Conservation (phyloP, 2,797 vertebrate genomes). For the Stomatorhinus walkeri region DNA sequence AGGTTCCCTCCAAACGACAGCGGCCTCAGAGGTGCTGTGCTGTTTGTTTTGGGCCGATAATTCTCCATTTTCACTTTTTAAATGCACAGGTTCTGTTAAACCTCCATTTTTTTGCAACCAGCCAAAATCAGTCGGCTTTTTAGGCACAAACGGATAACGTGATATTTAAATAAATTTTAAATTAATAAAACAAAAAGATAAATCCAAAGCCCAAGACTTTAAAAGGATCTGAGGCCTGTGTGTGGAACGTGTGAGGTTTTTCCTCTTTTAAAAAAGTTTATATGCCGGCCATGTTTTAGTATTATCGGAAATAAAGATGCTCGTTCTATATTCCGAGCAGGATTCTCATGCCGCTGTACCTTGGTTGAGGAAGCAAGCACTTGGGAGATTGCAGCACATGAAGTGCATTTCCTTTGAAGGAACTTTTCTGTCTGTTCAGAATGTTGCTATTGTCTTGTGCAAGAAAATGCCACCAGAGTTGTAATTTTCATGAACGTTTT, state of each 20-base stretch:
- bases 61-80: background rate
- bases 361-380: background rate
- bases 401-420: conserved; percentile 14
- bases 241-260: background rate
- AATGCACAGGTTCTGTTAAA: background rate
- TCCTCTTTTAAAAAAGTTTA: background rate
- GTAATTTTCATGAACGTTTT: conserved; percentile 33
- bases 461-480: conserved; percentile 24
- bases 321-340: background rate
- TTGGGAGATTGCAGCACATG: background rate
- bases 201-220: background rate
- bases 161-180: background rate
- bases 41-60: background rate
- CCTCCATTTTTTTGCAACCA: background rate
- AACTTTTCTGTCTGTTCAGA: conserved; percentile 24
- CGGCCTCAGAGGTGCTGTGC: background rate
- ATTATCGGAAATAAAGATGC: background rate
- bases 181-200: background rate
- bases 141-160: background rate
- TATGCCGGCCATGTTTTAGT: background rate
- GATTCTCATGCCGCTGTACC: background rate
- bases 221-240: background rate
- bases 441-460: conserved; percentile 37
- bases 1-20: background rate
- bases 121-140: background rate